phyloP scores from a whole-genome alignment of 2,888 invertebrate species.

The Protodeltote pygarga region DNA sequence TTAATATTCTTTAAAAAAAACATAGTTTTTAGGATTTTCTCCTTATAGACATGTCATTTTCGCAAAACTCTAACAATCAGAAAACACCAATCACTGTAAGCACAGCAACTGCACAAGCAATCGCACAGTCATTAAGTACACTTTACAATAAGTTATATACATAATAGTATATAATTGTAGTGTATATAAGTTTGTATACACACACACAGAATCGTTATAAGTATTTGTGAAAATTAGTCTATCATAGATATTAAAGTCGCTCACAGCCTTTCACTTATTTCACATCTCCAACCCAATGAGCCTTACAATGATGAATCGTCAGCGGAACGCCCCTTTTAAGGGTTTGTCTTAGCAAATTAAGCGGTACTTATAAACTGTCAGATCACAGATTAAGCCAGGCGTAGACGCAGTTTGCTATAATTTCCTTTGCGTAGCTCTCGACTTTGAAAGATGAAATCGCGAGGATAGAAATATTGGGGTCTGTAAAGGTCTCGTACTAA shows the following conservation, averaged over 20 bases:
- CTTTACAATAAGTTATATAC: too few relatives aligned
- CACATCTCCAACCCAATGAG: constrained; percentile 19
- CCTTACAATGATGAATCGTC: constrained; percentile 57
- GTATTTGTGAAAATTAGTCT: too few relatives aligned
- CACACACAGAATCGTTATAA: too few relatives aligned
- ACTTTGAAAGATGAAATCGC: constrained; percentile 43
- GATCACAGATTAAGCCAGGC: constrained; percentile 43
- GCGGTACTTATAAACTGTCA: constrained; percentile 52
- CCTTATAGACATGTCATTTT: too few relatives aligned
- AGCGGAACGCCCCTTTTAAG: constrained; percentile 46
- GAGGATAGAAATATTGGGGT: constrained; percentile 31
- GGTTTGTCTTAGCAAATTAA: constrained; percentile 54
- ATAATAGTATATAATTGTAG: too few relatives aligned
- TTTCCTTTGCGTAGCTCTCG: constrained; percentile 33
- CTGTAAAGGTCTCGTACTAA: constrained; percentile 36
- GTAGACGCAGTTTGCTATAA: constrained; percentile 38
- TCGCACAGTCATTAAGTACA: too few relatives aligned
- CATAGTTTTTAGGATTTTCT: too few relatives aligned
- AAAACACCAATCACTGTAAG: too few relatives aligned
- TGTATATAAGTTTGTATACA: neutral
- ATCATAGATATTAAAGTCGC: neutral
- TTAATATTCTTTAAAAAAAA: too few relatives aligned
- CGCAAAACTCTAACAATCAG: too few relatives aligned
- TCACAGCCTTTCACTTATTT: neutral
- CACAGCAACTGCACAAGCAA: too few relatives aligned